Percentiles rank a stretch among this genome's conserved stretches.
Conservation (phyloP, 2,113 vertebrate species). For the cat (Felis catus) region DNA sequence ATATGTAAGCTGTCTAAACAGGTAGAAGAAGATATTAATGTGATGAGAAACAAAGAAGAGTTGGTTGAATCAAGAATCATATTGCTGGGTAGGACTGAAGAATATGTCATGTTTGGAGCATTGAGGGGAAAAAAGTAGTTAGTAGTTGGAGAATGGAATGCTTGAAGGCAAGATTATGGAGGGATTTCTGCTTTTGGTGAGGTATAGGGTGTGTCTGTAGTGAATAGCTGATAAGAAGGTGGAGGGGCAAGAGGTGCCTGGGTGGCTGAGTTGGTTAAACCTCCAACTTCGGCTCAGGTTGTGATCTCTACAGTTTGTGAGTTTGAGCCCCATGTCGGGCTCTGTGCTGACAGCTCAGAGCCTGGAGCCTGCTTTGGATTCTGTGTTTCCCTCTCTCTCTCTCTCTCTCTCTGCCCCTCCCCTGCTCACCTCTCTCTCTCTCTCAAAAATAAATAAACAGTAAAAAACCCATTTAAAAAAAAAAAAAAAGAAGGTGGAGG, state of each 20-base stretch:
- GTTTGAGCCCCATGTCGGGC: no score
- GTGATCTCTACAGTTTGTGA: no score
- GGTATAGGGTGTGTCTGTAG: background rate
- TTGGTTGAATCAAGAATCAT: background rate
- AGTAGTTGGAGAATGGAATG: background rate
- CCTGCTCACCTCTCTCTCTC: no score
- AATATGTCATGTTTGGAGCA: background rate
- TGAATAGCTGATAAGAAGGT: background rate
- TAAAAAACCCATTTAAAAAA: no score
- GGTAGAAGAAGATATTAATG: background rate
- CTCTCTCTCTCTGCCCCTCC: no score
- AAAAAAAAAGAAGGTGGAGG: background rate
- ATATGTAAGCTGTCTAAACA: background rate
- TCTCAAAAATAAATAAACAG: no score
- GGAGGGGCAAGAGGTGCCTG: no score
- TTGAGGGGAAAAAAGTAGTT: background rate
- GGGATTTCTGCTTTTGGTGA: background rate
- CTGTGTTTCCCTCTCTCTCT: no score
- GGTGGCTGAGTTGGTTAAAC: no score
- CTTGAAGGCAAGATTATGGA: background rate
- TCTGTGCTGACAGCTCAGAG: no score
- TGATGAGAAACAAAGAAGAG: background rate
- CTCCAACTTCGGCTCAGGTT: no score
- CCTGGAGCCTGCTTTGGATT: no score
- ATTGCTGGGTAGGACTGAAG: background rate